A percentile compares a stretch with the other conserved stretches of the same genome.
These are phyloP conservation scores for Philaenus spumarius DNA, from an alignment of 1,140 invertebrate species.

Conservation along the genomic window DNA sequence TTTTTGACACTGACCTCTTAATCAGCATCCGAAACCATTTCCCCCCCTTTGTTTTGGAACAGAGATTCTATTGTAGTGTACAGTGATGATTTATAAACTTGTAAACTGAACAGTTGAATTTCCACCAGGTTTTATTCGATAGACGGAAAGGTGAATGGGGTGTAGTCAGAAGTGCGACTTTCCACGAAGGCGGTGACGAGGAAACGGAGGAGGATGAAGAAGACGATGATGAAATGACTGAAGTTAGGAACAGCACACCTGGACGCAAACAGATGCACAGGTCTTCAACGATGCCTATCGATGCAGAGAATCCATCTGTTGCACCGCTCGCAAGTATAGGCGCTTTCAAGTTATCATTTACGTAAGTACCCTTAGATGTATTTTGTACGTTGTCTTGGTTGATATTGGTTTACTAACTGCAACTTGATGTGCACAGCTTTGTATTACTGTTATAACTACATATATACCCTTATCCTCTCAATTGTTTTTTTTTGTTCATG, in stretches of 20 bases:
- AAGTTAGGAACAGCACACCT: constrained; percentile 6
- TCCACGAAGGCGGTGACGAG: constrained; percentile 13
- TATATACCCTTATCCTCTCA: no score
- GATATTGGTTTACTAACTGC: no score
- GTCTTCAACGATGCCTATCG: constrained; percentile 71
- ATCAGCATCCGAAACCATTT: no score
- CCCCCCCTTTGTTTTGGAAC: constrained; percentile 10
- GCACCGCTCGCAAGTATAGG: constrained; percentile 68
- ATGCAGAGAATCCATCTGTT: constrained; percentile 45
- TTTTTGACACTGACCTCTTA: no score
- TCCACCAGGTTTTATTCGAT: constrained; percentile 24
- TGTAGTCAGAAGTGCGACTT: constrained; percentile 30
- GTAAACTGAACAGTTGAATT: neutral
- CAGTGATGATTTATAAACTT: constrained; percentile 1
- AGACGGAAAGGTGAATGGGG: constrained; percentile 32
- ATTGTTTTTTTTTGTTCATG: no score
- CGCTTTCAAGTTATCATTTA: constrained; percentile 74
- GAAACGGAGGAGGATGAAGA: constrained; percentile 14
- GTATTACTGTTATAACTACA: no score
- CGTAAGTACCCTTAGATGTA: constrained; percentile 50
- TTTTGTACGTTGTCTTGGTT: constrained; percentile 11
- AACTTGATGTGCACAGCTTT: no score
- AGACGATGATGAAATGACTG: constrained; percentile 18
- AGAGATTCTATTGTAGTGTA: no score
- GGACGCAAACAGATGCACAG: constrained; percentile 52